Conservation (phyloP, 2,113 vertebrate genomes). For the Actenoides lindsayi region DNA sequence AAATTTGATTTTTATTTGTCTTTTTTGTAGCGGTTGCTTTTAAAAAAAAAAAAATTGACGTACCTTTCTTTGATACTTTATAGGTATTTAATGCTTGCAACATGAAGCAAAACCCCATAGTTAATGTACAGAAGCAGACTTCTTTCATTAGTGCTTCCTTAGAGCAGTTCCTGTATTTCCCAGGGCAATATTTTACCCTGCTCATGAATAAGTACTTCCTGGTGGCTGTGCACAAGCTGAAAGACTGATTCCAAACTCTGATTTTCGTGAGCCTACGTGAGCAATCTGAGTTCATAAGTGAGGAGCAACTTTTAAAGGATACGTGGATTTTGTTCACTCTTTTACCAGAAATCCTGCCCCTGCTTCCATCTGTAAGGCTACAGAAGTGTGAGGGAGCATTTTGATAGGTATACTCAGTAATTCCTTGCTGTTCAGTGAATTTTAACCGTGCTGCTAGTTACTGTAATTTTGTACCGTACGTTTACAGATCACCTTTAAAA, state of each 20-base stretch:
- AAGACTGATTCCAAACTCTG: not conserved
- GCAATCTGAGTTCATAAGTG: not conserved
- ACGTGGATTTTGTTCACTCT: not conserved
- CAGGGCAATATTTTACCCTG: not conserved
- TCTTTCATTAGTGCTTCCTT: slow-evolving; percentile 21
- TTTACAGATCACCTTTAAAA: slow-evolving; percentile 57
- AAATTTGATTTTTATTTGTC: not conserved
- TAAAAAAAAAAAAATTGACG: no score
- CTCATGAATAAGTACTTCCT: not conserved
- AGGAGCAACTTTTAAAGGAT: not conserved
- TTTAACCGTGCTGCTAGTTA: not conserved
- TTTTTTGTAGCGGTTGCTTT: not conserved
- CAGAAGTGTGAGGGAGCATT: not conserved
- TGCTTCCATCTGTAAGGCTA: not conserved
- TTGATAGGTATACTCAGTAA: not conserved
- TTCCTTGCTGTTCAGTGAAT: not conserved
- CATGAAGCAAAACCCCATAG: not conserved
- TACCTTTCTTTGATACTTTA: not conserved
- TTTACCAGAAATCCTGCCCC: not conserved
- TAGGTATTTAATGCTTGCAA: not conserved
- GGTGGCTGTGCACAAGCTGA: not conserved
- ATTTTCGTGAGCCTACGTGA: not conserved
- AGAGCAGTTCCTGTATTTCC: not conserved
- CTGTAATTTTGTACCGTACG: not conserved
- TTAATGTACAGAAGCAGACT: not conserved